Evolutionary conservation across 64 coral and sea anemone species (phyloP).

Genomic region (Stichodactyla mertensii): DNA sequence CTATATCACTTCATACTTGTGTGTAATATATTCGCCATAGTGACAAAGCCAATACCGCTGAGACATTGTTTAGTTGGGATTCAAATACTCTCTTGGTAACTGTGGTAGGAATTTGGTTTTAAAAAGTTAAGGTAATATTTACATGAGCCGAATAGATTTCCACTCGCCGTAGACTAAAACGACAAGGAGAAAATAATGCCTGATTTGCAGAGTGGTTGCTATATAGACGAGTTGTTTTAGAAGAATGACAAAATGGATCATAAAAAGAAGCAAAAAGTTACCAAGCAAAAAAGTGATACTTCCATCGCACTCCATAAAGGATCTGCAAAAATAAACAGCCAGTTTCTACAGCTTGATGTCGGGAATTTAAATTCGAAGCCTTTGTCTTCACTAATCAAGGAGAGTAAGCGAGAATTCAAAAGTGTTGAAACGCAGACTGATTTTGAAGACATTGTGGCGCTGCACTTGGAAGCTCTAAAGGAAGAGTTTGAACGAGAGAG

Average conservation of each 20-base stretch:
- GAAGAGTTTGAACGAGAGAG: conserved; percentile 25
- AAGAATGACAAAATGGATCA: neutral
- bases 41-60: conserved; percentile 12
- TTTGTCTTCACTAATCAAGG: neutral
- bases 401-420: neutral
- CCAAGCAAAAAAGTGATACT: neutral
- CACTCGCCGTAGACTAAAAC: neutral
- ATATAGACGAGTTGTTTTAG: neutral
- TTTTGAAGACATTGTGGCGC: conserved; percentile 14
- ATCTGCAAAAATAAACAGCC: neutral
- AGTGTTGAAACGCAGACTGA: conserved; percentile 24
- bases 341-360: conserved; percentile 17
- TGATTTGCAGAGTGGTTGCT: neutral
- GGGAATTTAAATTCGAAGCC: neutral
- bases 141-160: too few species aligned
- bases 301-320: neutral
- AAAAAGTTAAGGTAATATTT: neutral
- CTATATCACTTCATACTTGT: neutral
- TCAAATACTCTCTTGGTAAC: neutral
- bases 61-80: neutral
- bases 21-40: neutral
- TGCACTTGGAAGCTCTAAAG: conserved; percentile 20
- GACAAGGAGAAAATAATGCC: neutral
- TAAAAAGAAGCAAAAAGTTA: neutral
- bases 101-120: neutral